These are phyloP conservation scores for Takifugu bimaculatus DNA, from an alignment of 2,113 vertebrate species.

Conservation along the genomic window DNA sequence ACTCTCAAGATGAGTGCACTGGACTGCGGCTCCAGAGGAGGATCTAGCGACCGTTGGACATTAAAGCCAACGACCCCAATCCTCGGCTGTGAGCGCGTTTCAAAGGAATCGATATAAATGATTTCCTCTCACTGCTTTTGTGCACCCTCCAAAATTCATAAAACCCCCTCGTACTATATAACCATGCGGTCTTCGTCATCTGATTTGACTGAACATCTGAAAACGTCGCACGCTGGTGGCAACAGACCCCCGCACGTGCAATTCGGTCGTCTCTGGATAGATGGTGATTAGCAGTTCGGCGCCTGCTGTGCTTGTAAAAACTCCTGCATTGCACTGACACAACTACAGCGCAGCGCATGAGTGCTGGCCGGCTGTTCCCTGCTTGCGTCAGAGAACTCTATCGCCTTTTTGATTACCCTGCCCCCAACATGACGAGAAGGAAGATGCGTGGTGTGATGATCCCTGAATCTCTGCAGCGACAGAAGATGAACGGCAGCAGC, in stretches of 20 bases:
- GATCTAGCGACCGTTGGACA: too few relatives aligned
- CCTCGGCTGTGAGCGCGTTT: neutral
- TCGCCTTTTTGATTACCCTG: constrained; percentile 42
- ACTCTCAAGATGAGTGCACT: constrained; percentile 22
- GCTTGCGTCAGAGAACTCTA: constrained; percentile 59
- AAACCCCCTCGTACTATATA: constrained; percentile 13
- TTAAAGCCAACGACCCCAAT: too few relatives aligned
- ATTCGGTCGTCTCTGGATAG: constrained; percentile 15
- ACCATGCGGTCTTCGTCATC: neutral
- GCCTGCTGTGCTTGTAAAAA: constrained; percentile 46
- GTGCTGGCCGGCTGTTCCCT: constrained; percentile 39
- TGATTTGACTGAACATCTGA: constrained; percentile 10
- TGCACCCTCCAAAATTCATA: constrained; percentile 33
- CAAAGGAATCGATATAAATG: constrained; percentile 36
- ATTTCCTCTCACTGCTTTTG: constrained; percentile 42
- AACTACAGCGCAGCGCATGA: constrained; percentile 32
- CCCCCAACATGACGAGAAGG: constrained; percentile 30
- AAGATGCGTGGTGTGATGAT: constrained; percentile 40
- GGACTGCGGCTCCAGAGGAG: too few relatives aligned
- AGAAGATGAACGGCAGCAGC: constrained; percentile 16
- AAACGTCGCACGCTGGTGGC: constrained; percentile 6
- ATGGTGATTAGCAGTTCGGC: constrained; percentile 23
- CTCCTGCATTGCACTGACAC: constrained; percentile 60
- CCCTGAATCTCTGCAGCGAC: constrained; percentile 45
- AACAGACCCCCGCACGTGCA: neutral